Percentiles rank a stretch among this genome's conserved stretches.
These are phyloP conservation scores for Cephus pygmeus DNA, from an alignment of 2,888 invertebrate genomes.

Conservation along the genomic window DNA sequence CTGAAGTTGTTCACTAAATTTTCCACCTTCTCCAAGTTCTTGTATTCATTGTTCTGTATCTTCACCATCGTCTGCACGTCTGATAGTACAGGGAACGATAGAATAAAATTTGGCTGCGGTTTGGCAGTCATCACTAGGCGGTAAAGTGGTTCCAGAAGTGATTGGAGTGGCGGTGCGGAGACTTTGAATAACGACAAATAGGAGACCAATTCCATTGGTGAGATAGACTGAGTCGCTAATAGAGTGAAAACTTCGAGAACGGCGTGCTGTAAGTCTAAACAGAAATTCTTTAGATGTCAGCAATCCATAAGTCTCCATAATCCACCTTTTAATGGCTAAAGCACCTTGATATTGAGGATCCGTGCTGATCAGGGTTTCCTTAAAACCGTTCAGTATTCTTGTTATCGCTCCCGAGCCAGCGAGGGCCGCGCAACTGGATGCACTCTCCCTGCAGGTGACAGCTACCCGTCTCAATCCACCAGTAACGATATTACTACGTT, in stretches of 20 bases:
- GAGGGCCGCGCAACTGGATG: slow-evolving; percentile 63
- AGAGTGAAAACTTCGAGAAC: slow-evolving; percentile 73
- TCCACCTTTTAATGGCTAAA: slow-evolving; percentile 2
- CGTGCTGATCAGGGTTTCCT: slow-evolving; percentile 48
- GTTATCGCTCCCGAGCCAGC: slow-evolving; percentile 62
- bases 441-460: slow-evolving; percentile 63
- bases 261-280: slow-evolving; percentile 74
- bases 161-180: slow-evolving; percentile 69
- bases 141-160: slow-evolving; percentile 69
- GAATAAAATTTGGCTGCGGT: slow-evolving; percentile 70
- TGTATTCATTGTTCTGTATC: slow-evolving; percentile 39
- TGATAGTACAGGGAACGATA: slow-evolving; percentile 67
- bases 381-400: slow-evolving; percentile 63
- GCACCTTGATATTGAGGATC: slow-evolving; percentile 56
- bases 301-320: neutral
- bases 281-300: slow-evolving; percentile 10
- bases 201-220: slow-evolving; percentile 69
- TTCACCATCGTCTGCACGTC: slow-evolving; percentile 28
- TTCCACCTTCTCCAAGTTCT: slow-evolving; percentile 55
- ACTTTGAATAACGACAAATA: slow-evolving; percentile 73
- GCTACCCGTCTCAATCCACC: slow-evolving; percentile 60
- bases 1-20: slow-evolving; percentile 60
- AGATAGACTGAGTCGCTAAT: slow-evolving; percentile 69
- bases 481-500: slow-evolving; percentile 51
- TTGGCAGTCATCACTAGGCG: slow-evolving; percentile 67